These are phyloP conservation scores for Cecidostiba fungosa DNA, from an alignment of 2,888 invertebrate species.

Conservation along the genomic window DNA sequence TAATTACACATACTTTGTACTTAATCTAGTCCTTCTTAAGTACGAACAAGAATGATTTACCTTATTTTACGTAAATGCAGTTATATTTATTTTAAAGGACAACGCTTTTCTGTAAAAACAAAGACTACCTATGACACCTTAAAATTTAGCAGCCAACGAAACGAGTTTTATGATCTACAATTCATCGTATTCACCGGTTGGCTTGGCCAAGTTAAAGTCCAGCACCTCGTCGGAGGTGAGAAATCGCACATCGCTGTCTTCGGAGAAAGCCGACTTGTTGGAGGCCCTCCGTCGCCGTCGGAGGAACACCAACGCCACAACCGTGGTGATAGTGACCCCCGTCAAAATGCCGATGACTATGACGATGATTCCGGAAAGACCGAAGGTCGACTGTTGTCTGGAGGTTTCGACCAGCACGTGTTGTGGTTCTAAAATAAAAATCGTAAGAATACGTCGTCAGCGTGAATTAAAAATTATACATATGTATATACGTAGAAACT, in stretches of 20 bases:
- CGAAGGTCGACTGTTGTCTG: neutral
- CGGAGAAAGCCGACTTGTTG: slow-evolving; percentile 76
- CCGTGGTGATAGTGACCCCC: slow-evolving; percentile 68
- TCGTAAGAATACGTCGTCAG: neutral
- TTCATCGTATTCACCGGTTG: slow-evolving; percentile 69
- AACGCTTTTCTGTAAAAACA: neutral
- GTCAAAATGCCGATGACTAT: slow-evolving; percentile 71
- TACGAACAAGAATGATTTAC: neutral
- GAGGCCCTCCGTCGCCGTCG: slow-evolving; percentile 69
- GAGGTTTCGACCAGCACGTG: slow-evolving; percentile 9
- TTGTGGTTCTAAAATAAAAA: slow-evolving; percentile 34
- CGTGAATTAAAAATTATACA: neutral
- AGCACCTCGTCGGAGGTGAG: slow-evolving; percentile 82
- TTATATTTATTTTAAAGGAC: neutral
- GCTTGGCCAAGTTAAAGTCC: slow-evolving; percentile 81
- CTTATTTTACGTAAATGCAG: neutral
- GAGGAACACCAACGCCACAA: slow-evolving; percentile 63
- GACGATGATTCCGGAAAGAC: slow-evolving; percentile 68
- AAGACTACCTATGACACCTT: slow-evolving; percentile 16
- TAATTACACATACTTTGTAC: neutral
- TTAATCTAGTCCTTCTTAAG: neutral
- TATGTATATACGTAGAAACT: neutral
- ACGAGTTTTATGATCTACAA: slow-evolving; percentile 33
- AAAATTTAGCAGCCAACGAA: slow-evolving; percentile 52
- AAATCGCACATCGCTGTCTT: slow-evolving; percentile 83